These are phyloP conservation scores for Tokudaia tokunoshimensis DNA, from an alignment of 2,797 vertebrate species.

Conservation along the genomic window DNA sequence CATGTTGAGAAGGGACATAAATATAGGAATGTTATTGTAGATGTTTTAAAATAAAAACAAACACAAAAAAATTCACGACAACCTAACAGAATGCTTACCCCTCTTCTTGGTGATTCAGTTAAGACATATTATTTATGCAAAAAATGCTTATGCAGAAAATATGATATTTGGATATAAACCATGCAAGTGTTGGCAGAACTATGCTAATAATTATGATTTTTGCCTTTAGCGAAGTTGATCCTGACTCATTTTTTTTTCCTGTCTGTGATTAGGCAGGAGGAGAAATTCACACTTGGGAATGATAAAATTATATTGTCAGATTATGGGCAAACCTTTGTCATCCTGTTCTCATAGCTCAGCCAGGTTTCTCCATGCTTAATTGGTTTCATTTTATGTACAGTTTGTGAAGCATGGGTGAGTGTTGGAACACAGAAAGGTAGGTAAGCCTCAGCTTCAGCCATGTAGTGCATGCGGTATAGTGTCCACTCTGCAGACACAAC, in stretches of 20 bases:
- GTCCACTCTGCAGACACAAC: not conserved
- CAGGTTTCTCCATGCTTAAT: conserved; percentile 8
- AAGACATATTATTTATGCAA: conserved; percentile 61
- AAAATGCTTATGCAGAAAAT: conserved; percentile 29
- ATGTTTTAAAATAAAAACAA: not conserved
- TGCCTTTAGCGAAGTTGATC: not conserved
- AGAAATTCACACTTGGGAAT: conserved; percentile 38
- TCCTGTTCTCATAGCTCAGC: not conserved
- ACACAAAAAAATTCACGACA: not conserved
- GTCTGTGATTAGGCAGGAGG: not conserved
- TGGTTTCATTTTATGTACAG: not conserved
- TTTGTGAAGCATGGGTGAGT: not conserved
- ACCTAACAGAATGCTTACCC: not conserved
- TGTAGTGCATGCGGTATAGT: accelerated
- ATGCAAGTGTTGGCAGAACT: conserved; percentile 25
- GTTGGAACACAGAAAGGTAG: not conserved
- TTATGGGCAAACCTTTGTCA: not conserved
- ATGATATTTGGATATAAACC: conserved; percentile 20
- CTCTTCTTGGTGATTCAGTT: not conserved
- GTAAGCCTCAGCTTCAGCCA: not conserved
- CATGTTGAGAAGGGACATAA: not conserved
- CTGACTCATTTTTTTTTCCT: not conserved
- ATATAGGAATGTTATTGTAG: not conserved
- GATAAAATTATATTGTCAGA: conserved; percentile 22
- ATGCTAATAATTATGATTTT: conserved; percentile 60